Base-by-base conservation (phyloP, 1,140 invertebrate genomes). In the Papilio polyxenes region DNA sequence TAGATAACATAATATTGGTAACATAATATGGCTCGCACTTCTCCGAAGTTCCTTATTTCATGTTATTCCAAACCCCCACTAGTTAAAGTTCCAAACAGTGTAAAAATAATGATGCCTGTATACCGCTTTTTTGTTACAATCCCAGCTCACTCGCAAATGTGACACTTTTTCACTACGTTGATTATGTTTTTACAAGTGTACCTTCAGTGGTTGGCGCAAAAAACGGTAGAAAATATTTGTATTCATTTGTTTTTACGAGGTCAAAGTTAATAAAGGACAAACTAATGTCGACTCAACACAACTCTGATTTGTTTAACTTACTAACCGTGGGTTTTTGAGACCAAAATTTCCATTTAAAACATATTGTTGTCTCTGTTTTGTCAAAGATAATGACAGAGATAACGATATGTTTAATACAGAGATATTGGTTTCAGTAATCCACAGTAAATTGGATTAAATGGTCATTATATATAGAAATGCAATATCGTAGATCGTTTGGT, bases 1-100 rank as follows among this genome's bases (percentile, higher is more conserved):
- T 44, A 81, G 88, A 89, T 89, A 87, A 86, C 82, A 80, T 56
- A 31, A 23, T 48, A 79, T 65, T 11, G 40, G 75, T 83, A 80
- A 82, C 49, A 75, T 81, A 84, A 77, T 77, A 76, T 81, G 80
- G 82, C 80, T 80, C 79, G 72, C 81, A 75, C 31, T 85, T 78
- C 77, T 76, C 48, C 75, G 83, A 84, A 83, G 53, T 79, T 44
- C 53, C 59, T 37, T 62, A 31, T 69, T 79, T 65, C 56, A 9
- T 79, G 77, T 79, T 79, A 62, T 44, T 62, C 37, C 48, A 56
- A 74, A 44, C 65, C 44, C 56, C 62, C n/a, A 20, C 4, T 59
- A 37, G 51, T 62, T 51, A 40, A 48, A 79, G 37, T 23, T 62
- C 7, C 44, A 44, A n/a, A 17, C 6, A 20, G 23, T 13, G 23